These are phyloP conservation scores for Oopsacas minuta DNA, from an alignment of 37 sponge, comb jelly and placozoan genomes.

Conservation along the genomic window DNA sequence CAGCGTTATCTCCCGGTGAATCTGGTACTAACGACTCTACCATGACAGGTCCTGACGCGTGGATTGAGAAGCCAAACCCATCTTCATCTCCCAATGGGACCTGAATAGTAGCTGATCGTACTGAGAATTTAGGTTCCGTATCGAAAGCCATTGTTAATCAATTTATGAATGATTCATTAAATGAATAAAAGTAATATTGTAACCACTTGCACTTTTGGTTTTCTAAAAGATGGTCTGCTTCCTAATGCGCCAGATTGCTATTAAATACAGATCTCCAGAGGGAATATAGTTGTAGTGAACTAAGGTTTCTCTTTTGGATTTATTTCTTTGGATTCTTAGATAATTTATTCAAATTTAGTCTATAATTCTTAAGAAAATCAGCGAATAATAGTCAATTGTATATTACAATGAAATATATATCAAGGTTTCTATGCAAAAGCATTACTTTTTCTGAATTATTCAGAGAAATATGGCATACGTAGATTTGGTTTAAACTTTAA, in stretches of 20 bases:
- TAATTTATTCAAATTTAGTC: too few relatives aligned
- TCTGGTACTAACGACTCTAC: constrained; percentile 2
- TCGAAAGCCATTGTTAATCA: not conserved
- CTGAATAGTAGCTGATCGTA: not conserved
- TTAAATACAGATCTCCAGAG: not conserved
- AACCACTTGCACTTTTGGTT: not conserved
- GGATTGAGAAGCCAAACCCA: not conserved
- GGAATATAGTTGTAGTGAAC: not conserved
- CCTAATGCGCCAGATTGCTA: not conserved
- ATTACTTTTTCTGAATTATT: too few relatives aligned
- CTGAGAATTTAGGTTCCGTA: not conserved
- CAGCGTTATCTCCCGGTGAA: not conserved
- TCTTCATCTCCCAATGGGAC: not conserved
- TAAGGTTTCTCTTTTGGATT: not conserved
- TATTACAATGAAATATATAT: too few relatives aligned
- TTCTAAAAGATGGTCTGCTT: not conserved
- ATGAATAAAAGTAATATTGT: not conserved
- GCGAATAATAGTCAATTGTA: too few relatives aligned
- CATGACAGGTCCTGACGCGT: not conserved
- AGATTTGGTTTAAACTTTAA: too few relatives aligned
- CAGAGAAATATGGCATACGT: too few relatives aligned
- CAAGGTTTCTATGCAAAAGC: too few relatives aligned
- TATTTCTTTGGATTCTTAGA: not conserved
- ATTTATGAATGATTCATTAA: not conserved
- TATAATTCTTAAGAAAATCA: too few relatives aligned